Evolutionary conservation across 2,888 invertebrate genomes (phyloP), one percentile per base, ranked within the genome.

Genomic region (Chesias legatella): DNA sequence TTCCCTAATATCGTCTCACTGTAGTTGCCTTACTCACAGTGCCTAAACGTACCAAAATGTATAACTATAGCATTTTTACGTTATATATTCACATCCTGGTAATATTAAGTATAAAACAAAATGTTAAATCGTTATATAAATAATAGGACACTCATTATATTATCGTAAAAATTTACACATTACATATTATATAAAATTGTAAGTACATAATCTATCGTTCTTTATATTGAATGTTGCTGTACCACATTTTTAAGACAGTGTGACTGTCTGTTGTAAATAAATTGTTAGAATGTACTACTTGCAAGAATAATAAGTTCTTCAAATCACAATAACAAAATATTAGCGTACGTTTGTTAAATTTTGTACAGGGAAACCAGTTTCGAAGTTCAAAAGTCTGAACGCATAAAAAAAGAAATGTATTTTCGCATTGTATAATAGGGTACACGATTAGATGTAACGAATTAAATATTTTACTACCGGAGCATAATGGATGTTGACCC

Each of bases 21-120:
- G 93, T 93, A 93, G 93, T 89, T 93, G 93, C 93, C 93, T 93
- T 93, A 93, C 91, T 92, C 92, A 92, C 93, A 93, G 93, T 93
- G 93, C 93, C 93, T 93, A 90, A 77, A 75, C 84, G 73, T 85
- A 85, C 82, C 82, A 80, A 84, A 82, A 81, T 82, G 84, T 86
- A 79, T 62, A 71, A 77, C 72, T 65, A 71, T 78, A 77, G 75
- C 67, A 73, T 79, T 73, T 73, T 75, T 79, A 78, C 79, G 79
- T 82, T 72, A 48, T 49, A 49, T 72, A 71, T 72, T 79, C 83
- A 77, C 78, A 75, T 69, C 76, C 79, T 70, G 68, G 67, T 79
- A 79, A 72, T 66, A 63, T 63, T 78, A 79, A 75, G 73, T 68
- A 65, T 71, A 67, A n/a, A n/a, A 70, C 58, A 66, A 64, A 65